Base-by-base conservation (phyloP, 2,888 invertebrate species). In the Ormyrus rosae region DNA sequence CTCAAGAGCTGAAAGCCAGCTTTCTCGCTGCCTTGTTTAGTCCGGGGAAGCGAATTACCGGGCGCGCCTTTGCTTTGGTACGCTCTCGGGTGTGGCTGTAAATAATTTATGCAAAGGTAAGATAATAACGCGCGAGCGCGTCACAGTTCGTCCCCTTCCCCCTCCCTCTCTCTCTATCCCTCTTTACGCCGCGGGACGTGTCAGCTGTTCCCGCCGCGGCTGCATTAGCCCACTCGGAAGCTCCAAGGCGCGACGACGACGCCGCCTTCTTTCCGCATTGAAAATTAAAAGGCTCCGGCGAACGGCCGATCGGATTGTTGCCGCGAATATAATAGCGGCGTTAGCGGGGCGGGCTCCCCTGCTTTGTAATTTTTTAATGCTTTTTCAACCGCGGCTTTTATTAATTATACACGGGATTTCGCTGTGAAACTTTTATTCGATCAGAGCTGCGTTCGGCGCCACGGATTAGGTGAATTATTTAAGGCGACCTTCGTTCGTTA, bases 21-120 rank as follows among this genome's bases (percentile, higher is more conserved):
- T 55, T 34, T 51, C 72, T 53, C 6, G 53, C 60, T 58, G 60
- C 7, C 60, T 67, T 61, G 61, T 75, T 75, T 75, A 11, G 13
- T 53, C 53, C 19, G 60, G 1, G 68, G 11, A 45, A 58, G 60
- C 60, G 61, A 75, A 75, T 75, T 75, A 68, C 45, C 68, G 19
- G 55, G 46, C 56, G 34, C 34, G 53, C 74, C 48, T 34, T 50
- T 64, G 56, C 7, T 7, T 63, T 11, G 3, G 34, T 34, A 8
- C 63, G 51, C 11, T 8, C 45, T 8, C 45, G 9, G 7, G 19
- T 19, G 19, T 45, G 45, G n/a, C 46, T 34, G 68, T 61, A 65
- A 70, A 80, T 70, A 75, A 80, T 80, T 75, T 58, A 80, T 75
- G 80, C 70, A 60, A 70, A 70, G 46, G 58, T 61, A 75, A 75